Percentiles rank a stretch among this genome's conserved stretches.
phyloP scores from a whole-genome alignment of 2,888 invertebrate genomes.

The Drosophila differens region DNA sequence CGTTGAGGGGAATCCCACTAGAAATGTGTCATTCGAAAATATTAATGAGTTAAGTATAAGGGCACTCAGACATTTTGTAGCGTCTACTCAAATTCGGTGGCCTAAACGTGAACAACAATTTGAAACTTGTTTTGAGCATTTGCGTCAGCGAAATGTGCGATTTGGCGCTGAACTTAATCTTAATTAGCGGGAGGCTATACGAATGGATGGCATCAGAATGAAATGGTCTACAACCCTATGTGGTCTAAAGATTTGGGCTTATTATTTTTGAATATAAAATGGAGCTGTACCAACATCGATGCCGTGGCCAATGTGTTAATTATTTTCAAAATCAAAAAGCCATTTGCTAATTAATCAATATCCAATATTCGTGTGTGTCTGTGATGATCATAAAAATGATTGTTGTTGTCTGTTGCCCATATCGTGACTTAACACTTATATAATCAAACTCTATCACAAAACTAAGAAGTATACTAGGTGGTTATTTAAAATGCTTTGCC shows the following conservation, averaged over 20 bases:
- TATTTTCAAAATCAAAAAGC: constrained; percentile 37
- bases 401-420: constrained; percentile 27
- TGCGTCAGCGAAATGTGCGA: neutral
- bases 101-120: constrained; percentile 45
- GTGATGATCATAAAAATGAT: constrained; percentile 35
- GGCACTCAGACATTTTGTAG: neutral
- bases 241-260: constrained; percentile 12
- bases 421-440: constrained; percentile 51
- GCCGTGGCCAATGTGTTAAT: constrained; percentile 52
- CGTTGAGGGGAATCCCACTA: neutral
- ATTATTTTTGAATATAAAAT: constrained; percentile 27
- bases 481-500: neutral
- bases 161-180: neutral
- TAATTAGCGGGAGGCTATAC: constrained; percentile 29
- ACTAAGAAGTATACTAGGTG: neutral
- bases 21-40: neutral
- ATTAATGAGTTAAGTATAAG: neutral
- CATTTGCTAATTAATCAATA: constrained; percentile 59
- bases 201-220: constrained; percentile 7
- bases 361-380: constrained; percentile 21
- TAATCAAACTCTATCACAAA: neutral
- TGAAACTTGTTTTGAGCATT: constrained; percentile 45
- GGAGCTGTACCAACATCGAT: constrained; percentile 2
- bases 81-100: neutral
- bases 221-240: neutral